phyloP scores from a whole-genome alignment of 2,888 invertebrate genomes.

The Ferdinandea cuprea region DNA sequence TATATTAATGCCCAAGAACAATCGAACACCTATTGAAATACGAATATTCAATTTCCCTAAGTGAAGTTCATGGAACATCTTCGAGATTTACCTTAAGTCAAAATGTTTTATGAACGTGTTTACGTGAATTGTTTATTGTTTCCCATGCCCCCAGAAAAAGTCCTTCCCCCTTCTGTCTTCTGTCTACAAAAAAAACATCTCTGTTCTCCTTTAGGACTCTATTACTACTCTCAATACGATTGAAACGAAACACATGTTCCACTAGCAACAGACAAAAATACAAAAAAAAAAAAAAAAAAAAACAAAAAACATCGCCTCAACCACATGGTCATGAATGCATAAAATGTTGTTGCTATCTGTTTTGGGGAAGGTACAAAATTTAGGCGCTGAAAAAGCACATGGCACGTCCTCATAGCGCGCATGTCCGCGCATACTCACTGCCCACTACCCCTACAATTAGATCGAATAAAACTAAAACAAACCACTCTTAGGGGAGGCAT shows the following conservation, averaged over 20 bases:
- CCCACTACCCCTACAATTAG: constrained; percentile 65
- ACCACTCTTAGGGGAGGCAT: constrained; percentile 50
- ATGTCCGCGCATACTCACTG: constrained; percentile 64
- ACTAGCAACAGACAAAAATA: constrained; percentile 38
- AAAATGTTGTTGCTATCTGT: constrained; percentile 60
- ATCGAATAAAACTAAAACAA: constrained; percentile 55
- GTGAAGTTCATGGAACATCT: constrained; percentile 72
- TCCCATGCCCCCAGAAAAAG: constrained; percentile 38
- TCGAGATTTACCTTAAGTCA: constrained; percentile 70
- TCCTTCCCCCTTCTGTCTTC: constrained; percentile 21
- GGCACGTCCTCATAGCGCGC: constrained; percentile 54
- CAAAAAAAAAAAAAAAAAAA: not conserved
- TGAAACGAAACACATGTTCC: constrained; percentile 62
- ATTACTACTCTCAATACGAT: constrained; percentile 60
- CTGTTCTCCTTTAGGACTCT: constrained; percentile 58
- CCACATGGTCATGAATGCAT: constrained; percentile 60
- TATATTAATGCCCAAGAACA: constrained; percentile 7
- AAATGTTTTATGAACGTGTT: constrained; percentile 74
- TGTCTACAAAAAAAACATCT: constrained; percentile 15
- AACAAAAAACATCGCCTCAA: constrained; percentile 36
- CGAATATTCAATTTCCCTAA: constrained; percentile 71
- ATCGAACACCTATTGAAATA: constrained; percentile 41
- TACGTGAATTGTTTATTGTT: constrained; percentile 71
- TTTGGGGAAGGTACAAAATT: constrained; percentile 74
- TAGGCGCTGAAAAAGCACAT: constrained; percentile 75